Evolutionary conservation across 2,888 invertebrate genomes (phyloP).

Genomic region (Acanthosepion esculentum): DNA sequence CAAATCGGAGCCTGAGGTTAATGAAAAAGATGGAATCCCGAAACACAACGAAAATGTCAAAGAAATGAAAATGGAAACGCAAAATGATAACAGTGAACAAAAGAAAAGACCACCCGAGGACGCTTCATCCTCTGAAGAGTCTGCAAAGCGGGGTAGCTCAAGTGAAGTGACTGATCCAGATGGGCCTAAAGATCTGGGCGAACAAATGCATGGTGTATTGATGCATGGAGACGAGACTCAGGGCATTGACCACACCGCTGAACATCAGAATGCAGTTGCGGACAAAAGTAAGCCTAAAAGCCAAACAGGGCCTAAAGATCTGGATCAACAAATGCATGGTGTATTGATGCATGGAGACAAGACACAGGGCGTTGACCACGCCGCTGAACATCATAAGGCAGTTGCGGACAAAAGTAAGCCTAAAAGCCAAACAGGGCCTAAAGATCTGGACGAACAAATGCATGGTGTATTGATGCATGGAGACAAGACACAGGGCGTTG

Average conservation of each 20-base stretch:
- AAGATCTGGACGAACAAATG: not conserved
- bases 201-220: slow-evolving; percentile 59
- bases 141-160: not conserved
- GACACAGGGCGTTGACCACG: not conserved
- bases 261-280: not conserved
- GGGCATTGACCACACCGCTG: slow-evolving; percentile 46
- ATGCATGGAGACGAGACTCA: slow-evolving; percentile 58
- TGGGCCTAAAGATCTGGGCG: slow-evolving; percentile 51
- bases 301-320: slow-evolving; percentile 48
- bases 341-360: slow-evolving; percentile 58
- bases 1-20: not conserved
- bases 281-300: not conserved
- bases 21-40: no score
- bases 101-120: not conserved
- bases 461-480: slow-evolving; percentile 37
- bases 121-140: not conserved
- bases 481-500: not conserved
- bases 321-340: slow-evolving; percentile 58
- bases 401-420: no score
- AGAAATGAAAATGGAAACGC: not conserved
- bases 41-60: not conserved
- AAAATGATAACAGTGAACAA: not conserved
- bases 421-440: not conserved
- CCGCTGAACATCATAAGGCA: not conserved
- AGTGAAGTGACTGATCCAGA: not conserved